Evolutionary conservation across 2,888 invertebrate species (phyloP), one percentile per base, ranked within the genome.

Genomic region (Anodontia alba): DNA sequence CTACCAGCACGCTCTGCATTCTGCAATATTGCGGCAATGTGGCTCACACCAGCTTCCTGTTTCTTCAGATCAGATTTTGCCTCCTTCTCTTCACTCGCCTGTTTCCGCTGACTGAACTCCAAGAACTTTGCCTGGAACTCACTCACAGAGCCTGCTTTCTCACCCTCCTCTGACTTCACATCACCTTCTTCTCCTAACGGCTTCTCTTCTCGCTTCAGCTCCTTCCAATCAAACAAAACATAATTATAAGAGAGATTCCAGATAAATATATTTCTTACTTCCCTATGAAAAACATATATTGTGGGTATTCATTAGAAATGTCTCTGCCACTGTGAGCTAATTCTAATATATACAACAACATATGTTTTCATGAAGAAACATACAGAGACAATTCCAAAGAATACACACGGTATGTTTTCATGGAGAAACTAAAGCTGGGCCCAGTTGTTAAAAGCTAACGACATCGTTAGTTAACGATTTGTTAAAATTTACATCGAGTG

Each of bases 141-240:
- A 54, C 87, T 80, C 33, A 84, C 83, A 43, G 77, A 76, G 23
- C 78, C 80, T 31, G 73, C 75, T 73, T 86, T 88, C 78, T 96
- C 96, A 17, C 62, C 62, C 85, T 96, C 96, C 71, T 96, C 96
- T 88, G 97, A 97, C 83, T 97, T 97, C 81, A 97, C 95, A 94
- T 84, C 84, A 20, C 42, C 23, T 26, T 76, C 78, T 79, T 80
- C 79, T 62, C 74, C 67, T 26, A 66, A 42, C 43, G 54, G 38
- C 29, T n/a, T 62, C 42, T 54, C 51, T n/a, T 57, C 70, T 17
- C 36, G 8, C 42, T 76, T 26, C 29, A 26, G 1, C 62, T 49
- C 33, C 73, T 57, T 49, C 46, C n/a, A n/a, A n/a, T n/a, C n/a
- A n/a, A n/a, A n/a, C 31, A n/a, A n/a, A n/a, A n/a, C n/a, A n/a